Conservation (phyloP, 2,888 invertebrate species). For the Rhyacophila evoluta region DNA sequence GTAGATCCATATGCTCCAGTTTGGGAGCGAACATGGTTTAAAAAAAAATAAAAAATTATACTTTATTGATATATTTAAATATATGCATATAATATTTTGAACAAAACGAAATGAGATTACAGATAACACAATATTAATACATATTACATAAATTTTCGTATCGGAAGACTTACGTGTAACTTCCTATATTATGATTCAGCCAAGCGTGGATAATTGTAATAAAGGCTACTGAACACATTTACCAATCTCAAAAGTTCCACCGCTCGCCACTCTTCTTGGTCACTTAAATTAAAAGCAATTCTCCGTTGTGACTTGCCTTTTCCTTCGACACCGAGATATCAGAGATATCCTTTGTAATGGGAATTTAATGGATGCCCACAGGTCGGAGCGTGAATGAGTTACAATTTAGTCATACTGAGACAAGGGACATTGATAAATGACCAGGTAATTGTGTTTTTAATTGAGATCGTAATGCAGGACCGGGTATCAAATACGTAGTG, state of each 20-base stretch:
- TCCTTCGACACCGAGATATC: not conserved
- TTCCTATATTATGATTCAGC: not conserved
- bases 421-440: not conserved
- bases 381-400: not conserved
- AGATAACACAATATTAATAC: too few relatives aligned
- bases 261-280: not conserved
- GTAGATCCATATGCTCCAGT: too few relatives aligned
- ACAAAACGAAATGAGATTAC: too few relatives aligned
- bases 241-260: conserved; percentile 8
- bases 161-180: not conserved
- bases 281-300: not conserved
- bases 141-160: too few relatives aligned
- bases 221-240: conserved; percentile 22
- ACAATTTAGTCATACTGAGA: conserved; percentile 7
- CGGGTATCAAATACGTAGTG: not conserved
- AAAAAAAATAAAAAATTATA: too few relatives aligned
- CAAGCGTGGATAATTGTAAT: conserved; percentile 9
- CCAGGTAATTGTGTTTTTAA: conserved; percentile 2
- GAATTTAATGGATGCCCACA: conserved; percentile 6
- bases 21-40: too few relatives aligned
- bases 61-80: too few relatives aligned
- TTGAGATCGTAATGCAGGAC: not conserved
- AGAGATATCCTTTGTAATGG: conserved; percentile 7
- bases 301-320: not conserved
- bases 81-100: too few relatives aligned